Conservation (phyloP, 1,140 invertebrate genomes). For the Condylostylus longicornis region DNA sequence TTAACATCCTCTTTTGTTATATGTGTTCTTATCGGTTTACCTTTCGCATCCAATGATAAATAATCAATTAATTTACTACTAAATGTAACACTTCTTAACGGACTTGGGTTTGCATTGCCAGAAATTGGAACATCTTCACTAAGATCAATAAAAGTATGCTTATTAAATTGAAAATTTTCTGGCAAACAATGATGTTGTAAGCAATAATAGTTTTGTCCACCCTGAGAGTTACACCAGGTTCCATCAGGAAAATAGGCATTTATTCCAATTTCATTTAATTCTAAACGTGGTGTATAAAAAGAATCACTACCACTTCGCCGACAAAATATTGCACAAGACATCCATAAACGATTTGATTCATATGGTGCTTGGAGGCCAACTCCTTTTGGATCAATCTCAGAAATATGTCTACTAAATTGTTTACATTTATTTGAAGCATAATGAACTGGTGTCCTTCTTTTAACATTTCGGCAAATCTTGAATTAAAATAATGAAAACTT, state of each 20-base stretch:
- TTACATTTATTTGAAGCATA: slow-evolving; percentile 45
- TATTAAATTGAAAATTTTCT: slow-evolving; percentile 34
- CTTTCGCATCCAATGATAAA: slow-evolving; percentile 40
- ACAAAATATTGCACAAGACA: slow-evolving; percentile 63
- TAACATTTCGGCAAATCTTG: slow-evolving; percentile 36
- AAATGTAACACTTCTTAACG: slow-evolving; percentile 22
- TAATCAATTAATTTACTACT: slow-evolving; percentile 40
- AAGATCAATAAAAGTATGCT: slow-evolving; percentile 16
- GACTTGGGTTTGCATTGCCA: slow-evolving; percentile 39
- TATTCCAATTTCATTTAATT: slow-evolving; percentile 53
- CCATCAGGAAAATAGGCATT: slow-evolving; percentile 67
- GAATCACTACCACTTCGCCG: slow-evolving; percentile 42
- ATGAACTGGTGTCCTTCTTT: slow-evolving; percentile 37
- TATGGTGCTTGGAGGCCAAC: slow-evolving; percentile 52
- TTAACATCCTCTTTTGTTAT: slow-evolving; percentile 27
- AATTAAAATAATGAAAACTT: too few species aligned
- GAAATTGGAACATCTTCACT: slow-evolving; percentile 38
- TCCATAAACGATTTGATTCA: slow-evolving; percentile 51
- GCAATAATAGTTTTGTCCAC: slow-evolving; percentile 49
- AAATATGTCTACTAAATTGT: slow-evolving; percentile 41
- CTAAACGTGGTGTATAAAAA: slow-evolving; percentile 57
- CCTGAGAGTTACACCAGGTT: slow-evolving; percentile 59
- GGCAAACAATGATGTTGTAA: slow-evolving; percentile 56
- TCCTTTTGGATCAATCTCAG: slow-evolving; percentile 43
- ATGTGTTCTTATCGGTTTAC: slow-evolving; percentile 40